These are phyloP conservation scores for Hucho hucho DNA, from an alignment of 2,113 vertebrate species.

Conservation along the genomic window DNA sequence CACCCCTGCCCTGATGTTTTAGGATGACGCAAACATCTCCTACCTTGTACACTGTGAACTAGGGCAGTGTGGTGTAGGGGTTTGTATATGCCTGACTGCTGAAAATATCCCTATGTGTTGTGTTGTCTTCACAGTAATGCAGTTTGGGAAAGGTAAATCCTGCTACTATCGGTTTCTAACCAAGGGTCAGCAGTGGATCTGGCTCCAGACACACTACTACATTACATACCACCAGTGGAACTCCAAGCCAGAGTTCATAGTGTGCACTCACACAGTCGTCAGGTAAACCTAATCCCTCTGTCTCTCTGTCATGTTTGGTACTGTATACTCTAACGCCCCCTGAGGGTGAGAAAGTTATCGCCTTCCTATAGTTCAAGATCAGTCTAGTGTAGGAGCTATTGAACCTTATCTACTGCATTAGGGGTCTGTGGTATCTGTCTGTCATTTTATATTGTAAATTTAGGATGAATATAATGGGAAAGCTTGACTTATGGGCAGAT, in stretches of 20 bases:
- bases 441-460: not conserved
- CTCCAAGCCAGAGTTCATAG: conserved; percentile 87
- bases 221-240: conserved; percentile 93
- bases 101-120: not conserved
- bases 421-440: not conserved
- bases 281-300: conserved; percentile 64
- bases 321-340: not conserved
- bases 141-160: conserved; percentile 88
- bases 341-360: not conserved
- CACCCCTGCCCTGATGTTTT: not conserved
- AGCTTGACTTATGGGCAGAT: not conserved
- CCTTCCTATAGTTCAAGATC: not conserved
- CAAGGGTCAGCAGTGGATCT: conserved; percentile 88
- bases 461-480: not conserved
- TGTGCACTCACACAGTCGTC: conserved; percentile 86
- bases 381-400: not conserved
- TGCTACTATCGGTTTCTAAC: conserved; percentile 88
- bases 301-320: not conserved
- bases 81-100: not conserved
- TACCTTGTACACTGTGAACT: not conserved
- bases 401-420: not conserved
- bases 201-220: conserved; percentile 87
- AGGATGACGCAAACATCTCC: not conserved
- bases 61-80: not conserved
- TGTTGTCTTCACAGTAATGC: conserved; percentile 75